phyloP scores from a whole-genome alignment of 2,888 invertebrate genomes.

The Tetrapedia diversipes region DNA sequence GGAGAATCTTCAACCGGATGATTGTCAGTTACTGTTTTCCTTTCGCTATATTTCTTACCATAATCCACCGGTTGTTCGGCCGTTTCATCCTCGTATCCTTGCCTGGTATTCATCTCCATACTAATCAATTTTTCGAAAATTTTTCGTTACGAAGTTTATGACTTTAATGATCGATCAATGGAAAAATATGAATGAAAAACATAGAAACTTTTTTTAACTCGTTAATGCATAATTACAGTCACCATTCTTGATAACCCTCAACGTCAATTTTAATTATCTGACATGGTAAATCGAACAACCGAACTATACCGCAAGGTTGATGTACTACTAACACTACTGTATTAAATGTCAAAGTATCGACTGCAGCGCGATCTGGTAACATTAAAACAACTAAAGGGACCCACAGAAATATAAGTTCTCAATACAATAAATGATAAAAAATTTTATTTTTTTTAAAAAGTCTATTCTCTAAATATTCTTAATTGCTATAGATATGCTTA shows the following conservation, averaged over 20 bases:
- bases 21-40: constrained; percentile 57
- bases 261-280: constrained; percentile 1
- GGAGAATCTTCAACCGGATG: constrained; percentile 28
- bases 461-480: background rate
- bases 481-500: background rate
- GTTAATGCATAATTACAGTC: constrained; percentile 15
- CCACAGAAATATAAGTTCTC: background rate
- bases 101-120: constrained; percentile 47
- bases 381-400: too few species aligned
- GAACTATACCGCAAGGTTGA: constrained; percentile 17
- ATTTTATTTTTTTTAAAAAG: background rate
- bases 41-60: constrained; percentile 84
- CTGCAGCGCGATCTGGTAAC: background rate
- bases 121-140: background rate
- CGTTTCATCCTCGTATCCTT: constrained; percentile 72
- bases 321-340: background rate
- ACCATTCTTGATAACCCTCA: constrained; percentile 2
- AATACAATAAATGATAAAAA: background rate
- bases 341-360: background rate
- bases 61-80: constrained; percentile 85
- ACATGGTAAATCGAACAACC: background rate
- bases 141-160: background rate
- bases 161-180: background rate
- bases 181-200: background rate
- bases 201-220: background rate